phyloP scores from a whole-genome alignment of 1,140 invertebrate species.

The Drosophila willistoni region DNA sequence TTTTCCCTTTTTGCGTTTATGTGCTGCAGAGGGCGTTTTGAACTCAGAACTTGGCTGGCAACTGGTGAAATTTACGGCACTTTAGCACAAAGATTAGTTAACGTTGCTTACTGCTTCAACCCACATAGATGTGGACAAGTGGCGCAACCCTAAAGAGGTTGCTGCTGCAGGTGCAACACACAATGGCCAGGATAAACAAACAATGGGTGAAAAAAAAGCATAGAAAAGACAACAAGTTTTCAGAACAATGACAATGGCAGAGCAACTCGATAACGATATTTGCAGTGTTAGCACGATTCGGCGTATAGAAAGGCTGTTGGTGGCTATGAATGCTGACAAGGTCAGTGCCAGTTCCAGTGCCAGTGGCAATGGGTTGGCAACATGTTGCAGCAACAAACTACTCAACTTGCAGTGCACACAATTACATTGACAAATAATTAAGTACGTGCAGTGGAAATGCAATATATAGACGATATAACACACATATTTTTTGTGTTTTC shows the following conservation, averaged over 20 bases:
- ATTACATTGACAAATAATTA: constrained; percentile 57
- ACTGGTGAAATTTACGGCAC: constrained; percentile 43
- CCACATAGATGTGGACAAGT: constrained; percentile 37
- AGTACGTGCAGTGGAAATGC: constrained; percentile 33
- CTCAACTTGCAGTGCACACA: constrained; percentile 30
- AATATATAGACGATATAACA: neutral
- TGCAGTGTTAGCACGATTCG: neutral
- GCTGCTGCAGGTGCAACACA: constrained; percentile 15
- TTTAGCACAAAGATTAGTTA: constrained; percentile 46
- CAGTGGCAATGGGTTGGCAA: constrained; percentile 6
- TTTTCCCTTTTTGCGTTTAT: neutral
- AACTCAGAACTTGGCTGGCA: constrained; percentile 31
- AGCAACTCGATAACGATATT: constrained; percentile 5
- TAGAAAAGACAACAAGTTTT: neutral
- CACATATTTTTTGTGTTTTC: neutral
- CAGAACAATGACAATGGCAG: neutral
- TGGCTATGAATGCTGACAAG: neutral
- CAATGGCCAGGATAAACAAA: constrained; percentile 27
- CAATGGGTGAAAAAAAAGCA: neutral
- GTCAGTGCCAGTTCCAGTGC: constrained; percentile 3
- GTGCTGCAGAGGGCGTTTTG: neutral
- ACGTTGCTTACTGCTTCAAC: constrained; percentile 32
- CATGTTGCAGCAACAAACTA: constrained; percentile 10
- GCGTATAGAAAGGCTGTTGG: neutral
- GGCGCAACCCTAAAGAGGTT: too few relatives aligned